Conservation (phyloP, 1,140 invertebrate genomes). For the Brachionus rubens region DNA sequence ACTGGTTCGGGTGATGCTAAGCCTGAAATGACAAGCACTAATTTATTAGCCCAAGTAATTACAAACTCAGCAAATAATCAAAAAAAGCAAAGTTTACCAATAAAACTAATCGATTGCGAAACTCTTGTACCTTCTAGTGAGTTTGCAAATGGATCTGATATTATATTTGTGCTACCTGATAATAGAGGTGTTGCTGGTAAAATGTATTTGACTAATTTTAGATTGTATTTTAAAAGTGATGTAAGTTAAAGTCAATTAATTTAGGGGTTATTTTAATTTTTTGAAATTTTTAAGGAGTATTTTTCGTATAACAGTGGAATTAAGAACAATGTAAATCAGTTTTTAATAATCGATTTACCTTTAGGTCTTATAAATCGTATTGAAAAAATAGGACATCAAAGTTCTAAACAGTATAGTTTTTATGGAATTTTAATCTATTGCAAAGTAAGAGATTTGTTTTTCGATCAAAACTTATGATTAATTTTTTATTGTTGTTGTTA, state of each 20-base stretch:
- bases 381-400: constrained; percentile 1
- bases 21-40: neutral
- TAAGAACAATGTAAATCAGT: neutral
- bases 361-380: constrained; percentile 41
- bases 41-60: neutral
- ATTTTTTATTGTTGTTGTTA: neutral
- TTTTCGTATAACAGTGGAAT: neutral
- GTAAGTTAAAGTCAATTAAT: neutral
- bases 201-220: constrained; percentile 25
- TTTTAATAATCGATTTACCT: constrained; percentile 37
- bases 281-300: constrained; percentile 9
- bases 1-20: neutral
- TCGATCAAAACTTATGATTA: neutral
- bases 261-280: neutral
- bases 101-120: constrained; percentile 11
- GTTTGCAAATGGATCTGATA: neutral
- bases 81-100: neutral
- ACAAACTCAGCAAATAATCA: neutral
- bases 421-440: constrained; percentile 37
- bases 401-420: constrained; percentile 10
- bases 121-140: neutral
- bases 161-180: constrained; percentile 14
- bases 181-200: constrained; percentile 22
- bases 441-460: constrained; percentile 11
- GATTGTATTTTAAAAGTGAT: constrained; percentile 27